Percentiles rank a stretch among this genome's conserved stretches.
These are phyloP conservation scores for Protonemura montana DNA, from an alignment of 2,888 invertebrate species.

Conservation along the genomic window DNA sequence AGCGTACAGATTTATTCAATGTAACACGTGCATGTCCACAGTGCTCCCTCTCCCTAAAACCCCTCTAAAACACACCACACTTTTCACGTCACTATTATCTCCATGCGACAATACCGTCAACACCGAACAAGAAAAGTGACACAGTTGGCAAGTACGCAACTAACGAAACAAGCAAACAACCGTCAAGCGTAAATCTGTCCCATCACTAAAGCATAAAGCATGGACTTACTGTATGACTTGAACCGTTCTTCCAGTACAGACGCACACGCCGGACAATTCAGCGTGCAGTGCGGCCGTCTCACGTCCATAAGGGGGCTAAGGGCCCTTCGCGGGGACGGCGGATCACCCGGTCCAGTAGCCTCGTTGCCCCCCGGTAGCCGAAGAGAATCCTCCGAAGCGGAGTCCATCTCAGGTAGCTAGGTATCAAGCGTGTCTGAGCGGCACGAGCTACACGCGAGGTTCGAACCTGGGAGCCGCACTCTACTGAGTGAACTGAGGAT, in stretches of 20 bases:
- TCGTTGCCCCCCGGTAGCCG: conserved; percentile 28
- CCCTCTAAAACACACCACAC: no score
- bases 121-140: neutral
- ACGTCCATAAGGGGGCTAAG: conserved; percentile 75
- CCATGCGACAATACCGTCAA: neutral
- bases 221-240: conserved; percentile 65
- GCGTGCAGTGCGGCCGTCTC: conserved; percentile 74
- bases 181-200: no score
- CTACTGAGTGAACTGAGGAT: conserved; percentile 17
- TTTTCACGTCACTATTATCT: no score
- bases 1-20: no score
- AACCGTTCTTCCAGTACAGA: conserved; percentile 66
- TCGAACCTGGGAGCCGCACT: conserved; percentile 32
- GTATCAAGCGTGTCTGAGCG: conserved; percentile 35
- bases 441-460: conserved; percentile 38
- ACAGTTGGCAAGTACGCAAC: neutral
- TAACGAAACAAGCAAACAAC: no score
- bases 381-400: conserved; percentile 45
- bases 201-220: no score
- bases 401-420: conserved; percentile 48
- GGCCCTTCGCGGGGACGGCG: conserved; percentile 62
- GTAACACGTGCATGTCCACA: no score
- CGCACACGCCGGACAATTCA: conserved; percentile 76
- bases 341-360: conserved; percentile 33
- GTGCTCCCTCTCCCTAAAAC: no score